A percentile compares a stretch with the other conserved stretches of the same genome.
These are phyloP conservation scores for Macroglossus sobrinus DNA, from an alignment of 2,113 vertebrate species.

Conservation along the genomic window DNA sequence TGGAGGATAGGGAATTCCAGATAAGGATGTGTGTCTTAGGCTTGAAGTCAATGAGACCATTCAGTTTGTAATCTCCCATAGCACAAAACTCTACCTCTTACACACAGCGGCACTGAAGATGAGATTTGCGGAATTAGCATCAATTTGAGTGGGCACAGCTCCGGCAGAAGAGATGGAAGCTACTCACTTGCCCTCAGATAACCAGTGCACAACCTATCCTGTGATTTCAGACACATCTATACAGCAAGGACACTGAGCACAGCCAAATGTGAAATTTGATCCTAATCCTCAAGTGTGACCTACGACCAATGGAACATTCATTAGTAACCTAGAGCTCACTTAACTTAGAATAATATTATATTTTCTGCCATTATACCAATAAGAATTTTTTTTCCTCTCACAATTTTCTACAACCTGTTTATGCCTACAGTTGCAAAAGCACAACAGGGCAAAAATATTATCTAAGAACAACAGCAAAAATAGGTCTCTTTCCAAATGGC, in stretches of 20 bases:
- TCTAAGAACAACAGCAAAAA: neutral
- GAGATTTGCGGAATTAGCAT: neutral
- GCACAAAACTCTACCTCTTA: neutral
- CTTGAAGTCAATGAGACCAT: neutral
- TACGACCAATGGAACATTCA: neutral
- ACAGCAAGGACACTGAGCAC: neutral
- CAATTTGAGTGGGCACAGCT: neutral
- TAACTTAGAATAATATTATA: neutral
- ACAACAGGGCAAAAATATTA: neutral
- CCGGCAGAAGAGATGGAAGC: neutral
- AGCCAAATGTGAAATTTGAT: neutral
- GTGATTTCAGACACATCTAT: neutral
- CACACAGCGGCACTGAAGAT: neutral
- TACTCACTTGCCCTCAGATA: neutral
- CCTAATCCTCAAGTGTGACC: neutral
- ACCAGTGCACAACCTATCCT: neutral
- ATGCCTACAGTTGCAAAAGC: neutral
- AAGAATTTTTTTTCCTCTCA: neutral
- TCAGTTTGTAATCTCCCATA: neutral
- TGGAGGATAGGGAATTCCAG: neutral
- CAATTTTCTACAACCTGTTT: neutral
- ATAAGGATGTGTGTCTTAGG: neutral
- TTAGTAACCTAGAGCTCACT: neutral
- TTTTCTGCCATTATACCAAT: conserved; percentile 5
- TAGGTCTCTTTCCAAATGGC: neutral